A percentile compares a stretch with the other conserved stretches of the same genome.
Evolutionary conservation across 2,797 vertebrate genomes (phyloP).

Genomic region (Enteromius radiatus): DNA sequence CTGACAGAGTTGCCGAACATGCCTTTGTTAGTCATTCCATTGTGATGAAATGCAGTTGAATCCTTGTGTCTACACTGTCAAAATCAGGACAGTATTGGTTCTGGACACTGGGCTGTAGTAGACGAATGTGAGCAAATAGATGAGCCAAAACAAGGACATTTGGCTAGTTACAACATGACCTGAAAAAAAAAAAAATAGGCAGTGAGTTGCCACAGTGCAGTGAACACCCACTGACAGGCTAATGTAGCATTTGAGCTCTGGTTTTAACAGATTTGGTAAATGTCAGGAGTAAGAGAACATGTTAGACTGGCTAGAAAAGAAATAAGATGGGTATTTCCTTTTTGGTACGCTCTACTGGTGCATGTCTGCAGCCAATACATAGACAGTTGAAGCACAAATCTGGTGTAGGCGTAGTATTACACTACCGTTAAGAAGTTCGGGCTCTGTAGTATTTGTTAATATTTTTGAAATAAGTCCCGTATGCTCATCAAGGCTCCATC

Average conservation of each 20-base stretch:
- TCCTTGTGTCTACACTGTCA: neutral
- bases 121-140: neutral
- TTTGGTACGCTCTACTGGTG: neutral
- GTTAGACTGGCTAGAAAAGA: conserved; percentile 7
- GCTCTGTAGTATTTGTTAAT: neutral
- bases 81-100: neutral
- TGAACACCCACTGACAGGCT: neutral
- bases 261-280: conserved; percentile 6
- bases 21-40: conserved; percentile 19
- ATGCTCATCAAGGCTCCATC: neutral
- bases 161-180: neutral
- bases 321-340: conserved; percentile 10
- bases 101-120: conserved; percentile 30
- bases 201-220: neutral
- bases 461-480: neutral
- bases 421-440: neutral
- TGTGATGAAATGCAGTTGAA: conserved; percentile 6
- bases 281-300: conserved; percentile 15
- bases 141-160: neutral
- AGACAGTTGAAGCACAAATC: neutral
- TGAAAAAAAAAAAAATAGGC: neutral
- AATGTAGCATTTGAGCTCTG: conserved; percentile 4
- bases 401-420: no score
- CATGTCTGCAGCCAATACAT: conserved; percentile 20
- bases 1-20: conserved; percentile 19